Percentiles rank a stretch among this genome's conserved stretches.
Conservation (phyloP, 2,113 vertebrate species). For the Bolborhynchus lineola region DNA sequence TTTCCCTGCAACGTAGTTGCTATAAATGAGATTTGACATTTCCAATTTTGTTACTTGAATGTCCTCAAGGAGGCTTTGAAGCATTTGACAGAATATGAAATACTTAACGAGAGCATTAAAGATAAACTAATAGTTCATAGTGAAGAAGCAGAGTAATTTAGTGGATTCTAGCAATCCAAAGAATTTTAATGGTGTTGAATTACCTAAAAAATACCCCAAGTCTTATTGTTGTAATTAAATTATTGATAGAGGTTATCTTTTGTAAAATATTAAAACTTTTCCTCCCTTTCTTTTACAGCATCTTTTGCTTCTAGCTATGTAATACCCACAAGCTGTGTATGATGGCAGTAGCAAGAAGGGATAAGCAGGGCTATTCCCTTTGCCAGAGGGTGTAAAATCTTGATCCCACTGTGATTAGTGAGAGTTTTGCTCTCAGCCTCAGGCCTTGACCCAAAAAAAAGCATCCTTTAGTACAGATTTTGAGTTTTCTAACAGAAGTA, state of each 20-base stretch:
- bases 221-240: background rate
- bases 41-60: slow-evolving; percentile 1
- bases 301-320: background rate
- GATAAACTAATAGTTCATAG: background rate
- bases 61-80: background rate
- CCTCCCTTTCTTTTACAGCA: background rate
- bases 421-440: background rate
- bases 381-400: background rate
- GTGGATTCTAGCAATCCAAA: background rate
- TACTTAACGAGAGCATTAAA: background rate
- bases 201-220: background rate
- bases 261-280: background rate
- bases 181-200: background rate
- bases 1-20: background rate
- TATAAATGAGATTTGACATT: slow-evolving; percentile 18
- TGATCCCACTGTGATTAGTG: background rate
- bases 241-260: background rate
- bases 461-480: background rate
- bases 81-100: background rate
- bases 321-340: background rate
- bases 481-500: background rate
- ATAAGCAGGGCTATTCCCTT: background rate
- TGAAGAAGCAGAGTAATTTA: background rate
- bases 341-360: background rate
- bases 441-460: background rate